Base-by-base conservation (phyloP, 2,888 invertebrate species). In the Exephanes ischioxanthus region DNA sequence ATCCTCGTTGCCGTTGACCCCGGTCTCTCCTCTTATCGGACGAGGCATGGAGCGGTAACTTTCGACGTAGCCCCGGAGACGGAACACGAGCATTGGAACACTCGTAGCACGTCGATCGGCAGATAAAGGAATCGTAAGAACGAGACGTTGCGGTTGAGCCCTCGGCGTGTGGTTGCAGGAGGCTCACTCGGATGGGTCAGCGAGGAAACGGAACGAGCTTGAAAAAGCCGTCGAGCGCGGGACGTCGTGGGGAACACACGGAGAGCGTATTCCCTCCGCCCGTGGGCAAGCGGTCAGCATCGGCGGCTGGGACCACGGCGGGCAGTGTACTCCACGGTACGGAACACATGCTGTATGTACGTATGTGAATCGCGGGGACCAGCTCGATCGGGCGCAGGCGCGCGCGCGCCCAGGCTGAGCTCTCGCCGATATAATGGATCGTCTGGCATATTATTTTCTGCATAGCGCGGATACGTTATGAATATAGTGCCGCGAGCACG, bases 401-500 rank as follows among this genome's bases (percentile, higher is more conserved):
- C 22, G 73, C 61, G 26, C n/a, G 78, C 68, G 73, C 45, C 75
- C 75, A 55, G 37, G 81, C 67, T 19, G 75, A 63, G 66, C 48
- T 77, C 83, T 83, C 83, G 63, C 61, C 66, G 85, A 86, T 87
- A 89, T 91, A 90, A 90, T 90, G 88, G 88, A 90, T 90, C 88
- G 89, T 84, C 83, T 80, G 89, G 87, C 86, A 88, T 89, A 91
- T 90, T 90, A 91, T 91, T 90, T 91, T 90, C 89, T 88, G 84
- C 88, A 87, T 86, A 89, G 89, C 89, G 86, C 88, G 90, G 91
- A 90, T 90, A 90, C 88, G 87, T 90, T 90, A 90, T 90, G 89
- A 90, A 90, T 90, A 91, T 89, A 88, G 88, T 89, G 90, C 91
- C 90, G 88, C 90, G 82, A 90, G 90, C 90, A 88, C 83, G 84